Percentiles rank a stretch among this genome's conserved stretches.
phyloP scores from a whole-genome alignment of 2,888 invertebrate genomes.

The Onthophagus sagittarius region DNA sequence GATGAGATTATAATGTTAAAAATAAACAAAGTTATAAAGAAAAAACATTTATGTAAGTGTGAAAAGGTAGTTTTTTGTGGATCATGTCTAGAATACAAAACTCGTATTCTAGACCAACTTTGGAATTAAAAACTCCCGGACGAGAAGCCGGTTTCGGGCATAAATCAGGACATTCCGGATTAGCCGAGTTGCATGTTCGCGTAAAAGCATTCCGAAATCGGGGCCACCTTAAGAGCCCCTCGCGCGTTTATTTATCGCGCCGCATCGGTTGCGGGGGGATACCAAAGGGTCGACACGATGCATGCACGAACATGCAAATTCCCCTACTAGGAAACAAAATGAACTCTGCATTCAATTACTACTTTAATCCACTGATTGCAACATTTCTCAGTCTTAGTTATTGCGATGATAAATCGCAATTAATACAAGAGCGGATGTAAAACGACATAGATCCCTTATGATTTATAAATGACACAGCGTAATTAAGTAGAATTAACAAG shows the following conservation, averaged over 20 bases:
- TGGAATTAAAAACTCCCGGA: conserved; percentile 1
- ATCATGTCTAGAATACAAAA: neutral
- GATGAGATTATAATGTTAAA: neutral
- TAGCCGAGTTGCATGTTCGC: conserved; percentile 22
- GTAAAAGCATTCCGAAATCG: conserved; percentile 24
- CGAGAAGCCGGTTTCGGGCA: conserved; percentile 12
- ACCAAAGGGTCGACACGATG: neutral
- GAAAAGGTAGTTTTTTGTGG: neutral
- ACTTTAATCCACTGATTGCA: neutral
- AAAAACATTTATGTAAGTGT: too few relatives aligned
- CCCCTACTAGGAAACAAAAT: neutral
- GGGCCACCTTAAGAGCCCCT: conserved; percentile 11
- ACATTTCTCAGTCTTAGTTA: neutral
- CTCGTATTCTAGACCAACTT: conserved; percentile 5
- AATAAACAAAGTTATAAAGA: neutral
- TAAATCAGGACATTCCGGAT: conserved; percentile 24
- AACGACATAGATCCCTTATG: too few relatives aligned
- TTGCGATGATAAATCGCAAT: too few relatives aligned
- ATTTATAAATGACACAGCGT: too few relatives aligned
- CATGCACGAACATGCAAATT: neutral
- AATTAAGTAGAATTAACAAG: too few relatives aligned
- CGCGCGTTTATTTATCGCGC: conserved; percentile 7
- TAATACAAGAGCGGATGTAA: too few relatives aligned
- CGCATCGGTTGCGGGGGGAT: neutral
- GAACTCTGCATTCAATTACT: neutral